Conservation (phyloP, 2,888 invertebrate genomes). For the Lottia gigantea region DNA sequence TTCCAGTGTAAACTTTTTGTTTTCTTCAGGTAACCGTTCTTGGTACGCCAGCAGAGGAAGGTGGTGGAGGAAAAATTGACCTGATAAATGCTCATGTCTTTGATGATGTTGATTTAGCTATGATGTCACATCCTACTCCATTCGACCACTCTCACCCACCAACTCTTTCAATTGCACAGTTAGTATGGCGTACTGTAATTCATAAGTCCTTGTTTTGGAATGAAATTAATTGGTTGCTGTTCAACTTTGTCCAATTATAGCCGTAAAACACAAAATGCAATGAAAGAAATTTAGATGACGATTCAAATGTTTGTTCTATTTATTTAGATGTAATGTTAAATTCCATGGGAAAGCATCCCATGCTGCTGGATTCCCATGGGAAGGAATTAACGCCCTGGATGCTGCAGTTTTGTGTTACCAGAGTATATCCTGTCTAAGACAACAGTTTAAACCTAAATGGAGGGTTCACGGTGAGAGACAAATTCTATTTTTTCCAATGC, state of each 20-base stretch:
- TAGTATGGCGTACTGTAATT: conserved; percentile 7
- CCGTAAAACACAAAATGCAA: no score
- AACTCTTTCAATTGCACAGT: conserved; percentile 29
- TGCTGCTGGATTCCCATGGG: conserved; percentile 50
- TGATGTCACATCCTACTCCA: conserved; percentile 55
- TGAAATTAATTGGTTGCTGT: no score
- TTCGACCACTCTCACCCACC: conserved; percentile 25
- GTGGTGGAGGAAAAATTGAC: conserved; percentile 52
- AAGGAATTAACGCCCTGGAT: conserved; percentile 65
- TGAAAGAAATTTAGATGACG: no score
- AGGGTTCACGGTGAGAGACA: conserved; percentile 52
- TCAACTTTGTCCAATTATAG: no score
- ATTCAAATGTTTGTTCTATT: no score
- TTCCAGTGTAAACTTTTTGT: no score
- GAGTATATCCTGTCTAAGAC: conserved; percentile 55
- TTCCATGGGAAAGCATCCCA: conserved; percentile 40
- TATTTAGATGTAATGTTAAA: conserved; percentile 25
- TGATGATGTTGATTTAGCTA: conserved; percentile 45
- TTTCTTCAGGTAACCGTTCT: conserved; percentile 45
- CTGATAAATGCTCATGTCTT: conserved; percentile 48
- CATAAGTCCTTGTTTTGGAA: no score
- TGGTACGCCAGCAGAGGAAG: conserved; percentile 60
- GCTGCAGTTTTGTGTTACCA: conserved; percentile 63
- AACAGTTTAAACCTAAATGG: conserved; percentile 59
- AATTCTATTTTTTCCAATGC: background rate